Conservation (phyloP, 2,113 vertebrate genomes). For the Rhinichthys klamathensis region DNA sequence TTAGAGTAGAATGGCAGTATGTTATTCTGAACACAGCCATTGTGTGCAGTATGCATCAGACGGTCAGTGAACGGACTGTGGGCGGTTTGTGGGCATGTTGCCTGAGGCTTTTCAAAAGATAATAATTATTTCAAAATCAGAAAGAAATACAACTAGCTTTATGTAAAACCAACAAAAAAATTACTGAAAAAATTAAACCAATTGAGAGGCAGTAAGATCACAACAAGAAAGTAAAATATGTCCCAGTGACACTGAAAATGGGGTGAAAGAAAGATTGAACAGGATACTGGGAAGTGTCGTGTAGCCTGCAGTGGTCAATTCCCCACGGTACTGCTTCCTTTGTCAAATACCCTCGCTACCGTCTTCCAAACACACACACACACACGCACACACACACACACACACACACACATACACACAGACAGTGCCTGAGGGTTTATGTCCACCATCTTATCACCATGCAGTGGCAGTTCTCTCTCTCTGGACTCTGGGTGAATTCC, state of each 20-base stretch:
- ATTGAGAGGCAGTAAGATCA: neutral
- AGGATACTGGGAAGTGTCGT: constrained; percentile 27
- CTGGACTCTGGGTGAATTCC: constrained; percentile 48
- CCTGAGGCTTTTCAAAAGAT: constrained; percentile 13
- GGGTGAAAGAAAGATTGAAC: constrained; percentile 35
- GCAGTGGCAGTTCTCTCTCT: constrained; percentile 53
- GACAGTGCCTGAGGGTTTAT: constrained; percentile 52
- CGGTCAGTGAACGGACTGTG: constrained; percentile 5
- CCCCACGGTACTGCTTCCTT: constrained; percentile 40
- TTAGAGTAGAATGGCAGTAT: neutral
- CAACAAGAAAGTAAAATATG: constrained; percentile 23
- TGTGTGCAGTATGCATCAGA: constrained; percentile 12
- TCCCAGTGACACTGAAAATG: constrained; percentile 15
- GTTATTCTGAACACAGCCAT: neutral
- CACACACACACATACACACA: constrained; percentile 26
- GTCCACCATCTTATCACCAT: constrained; percentile 57
- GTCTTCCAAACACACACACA: constrained; percentile 17
- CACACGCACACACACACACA: neutral
- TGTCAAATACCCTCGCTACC: constrained; percentile 49
- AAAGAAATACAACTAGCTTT: neutral
- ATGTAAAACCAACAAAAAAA: neutral
- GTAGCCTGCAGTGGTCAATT: constrained; percentile 48
- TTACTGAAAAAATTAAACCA: neutral
- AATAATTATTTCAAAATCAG: neutral
- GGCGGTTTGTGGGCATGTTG: constrained; percentile 4